Base-by-base conservation (phyloP, 2,888 invertebrate genomes). In the Agapetus fuscipes region DNA sequence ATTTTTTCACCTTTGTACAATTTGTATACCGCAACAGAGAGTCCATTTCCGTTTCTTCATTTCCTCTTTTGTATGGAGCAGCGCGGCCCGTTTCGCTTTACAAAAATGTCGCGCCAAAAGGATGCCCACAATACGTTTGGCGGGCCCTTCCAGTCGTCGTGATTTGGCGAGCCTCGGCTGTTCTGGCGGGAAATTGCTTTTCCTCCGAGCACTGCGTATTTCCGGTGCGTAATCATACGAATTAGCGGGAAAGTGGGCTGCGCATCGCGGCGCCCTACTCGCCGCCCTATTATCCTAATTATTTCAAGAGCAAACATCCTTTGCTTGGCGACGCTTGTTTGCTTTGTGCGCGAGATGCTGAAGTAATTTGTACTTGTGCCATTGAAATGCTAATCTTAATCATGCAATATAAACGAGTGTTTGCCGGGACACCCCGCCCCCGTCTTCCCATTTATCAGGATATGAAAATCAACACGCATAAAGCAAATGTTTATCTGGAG, bases 21-120 rank as follows among this genome's bases (percentile, higher is more conserved):
- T 45, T 45, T 45, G 45, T 45, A 41, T 38, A 45, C 41, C 26
- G 29, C 34, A 41, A 38, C 38, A 41, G 41, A 38, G 45, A 45
- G 45, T 41, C 45, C 45, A 45, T 45, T 45, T 45, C 41, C 45
- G 41, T 41, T 41, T 41, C 45, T 41, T 41, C 37, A 45, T 38
- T 45, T 41, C 28, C 41, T 41, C 44, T 34, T n/a, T 37, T 41
- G 33, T 34, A 37, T 20, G 5, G 20, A 9, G 5, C 20, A 4
- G 20, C n/a, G n/a, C 41, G 27, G 32, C 20, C 38, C 32, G 35
- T 35, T 33, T 35, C 34, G 32, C 30, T 43, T 37, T 27, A 34
- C 32, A 28, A 40, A 40, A 44, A 40, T 44, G 44, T 44, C 41
- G 41, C 44, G 34, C 27, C 40, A 25, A 41, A 44, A 40, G 44